Conservation (phyloP, 2,888 invertebrate genomes). For the Perizoma affinitatum region DNA sequence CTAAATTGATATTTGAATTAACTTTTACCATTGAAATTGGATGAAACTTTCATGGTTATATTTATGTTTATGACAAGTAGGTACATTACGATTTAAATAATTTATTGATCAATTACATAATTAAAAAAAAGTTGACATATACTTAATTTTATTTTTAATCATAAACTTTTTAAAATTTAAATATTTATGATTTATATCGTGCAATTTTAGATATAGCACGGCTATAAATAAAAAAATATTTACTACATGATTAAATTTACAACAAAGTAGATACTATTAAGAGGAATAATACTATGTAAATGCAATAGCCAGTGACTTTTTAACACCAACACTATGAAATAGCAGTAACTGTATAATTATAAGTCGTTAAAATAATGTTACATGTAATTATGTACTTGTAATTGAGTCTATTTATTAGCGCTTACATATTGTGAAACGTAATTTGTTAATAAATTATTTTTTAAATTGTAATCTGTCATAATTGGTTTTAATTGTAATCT, state of each 20-base stretch:
- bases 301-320: conserved; percentile 29
- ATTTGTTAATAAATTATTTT: conserved; percentile 23
- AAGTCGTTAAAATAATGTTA: conserved; percentile 33
- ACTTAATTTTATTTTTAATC: too few relatives aligned
- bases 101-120: too few relatives aligned
- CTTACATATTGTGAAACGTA: conserved; percentile 26
- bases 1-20: conserved; percentile 22
- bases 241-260: neutral
- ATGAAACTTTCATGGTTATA: conserved; percentile 14
- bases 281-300: conserved; percentile 32
- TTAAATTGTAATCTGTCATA: too few relatives aligned
- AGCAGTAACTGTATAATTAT: conserved; percentile 31
- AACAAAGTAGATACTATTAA: conserved; percentile 30
- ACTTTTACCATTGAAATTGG: conserved; percentile 15
- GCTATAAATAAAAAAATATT: neutral
- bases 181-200: too few relatives aligned
- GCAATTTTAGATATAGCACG: too few relatives aligned
- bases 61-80: conserved; percentile 14
- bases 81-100: neutral
- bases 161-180: too few relatives aligned
- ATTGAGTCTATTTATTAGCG: conserved; percentile 34
- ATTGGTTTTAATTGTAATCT: too few relatives aligned
- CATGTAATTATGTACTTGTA: conserved; percentile 31
- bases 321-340: conserved; percentile 30
- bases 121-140: too few relatives aligned